Base-by-base conservation (phyloP, 2,113 vertebrate species). In the Pao palembangensis region DNA sequence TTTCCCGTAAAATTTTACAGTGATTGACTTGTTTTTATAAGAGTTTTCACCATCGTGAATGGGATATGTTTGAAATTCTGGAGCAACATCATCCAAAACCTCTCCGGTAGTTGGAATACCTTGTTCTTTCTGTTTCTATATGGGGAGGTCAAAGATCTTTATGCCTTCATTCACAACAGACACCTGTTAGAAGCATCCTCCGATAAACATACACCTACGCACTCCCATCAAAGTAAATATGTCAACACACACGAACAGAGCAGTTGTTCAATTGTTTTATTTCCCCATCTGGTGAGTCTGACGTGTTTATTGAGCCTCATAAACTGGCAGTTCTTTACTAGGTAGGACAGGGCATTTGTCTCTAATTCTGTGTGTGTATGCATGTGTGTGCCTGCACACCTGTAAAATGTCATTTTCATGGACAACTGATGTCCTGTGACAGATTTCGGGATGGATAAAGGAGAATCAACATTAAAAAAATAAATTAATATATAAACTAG, bases 281-380 rank as follows among this genome's bases (percentile, higher is more conserved):
- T 77, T 34, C 49, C 81, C 75, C 78, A 80, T 85, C 83, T 83
- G 80, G 19, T 62, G 70, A 72, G 66, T 0, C 70, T 70, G 80
- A 83, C 72, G 52, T 72, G 69, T 83, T 83, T 83, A 82, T 62
- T 68, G 67, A 42, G 55, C 56, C 62, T 83, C 75, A 63, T 74
- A 82, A 70, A 47, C 61, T 56, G n/a, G 51, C 62, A 47, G 61
- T 54, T 67, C 68, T 73, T 62, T 61, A 77, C 67, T 67, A 78
- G 71, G 58, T 2, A 38, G 50, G 38, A 63, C 55, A 17, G 63
- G 61, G 51, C 56, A 21, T 67, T 69, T 58, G 73, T 72, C 60
- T 76, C 46, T 44, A 34, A n/a, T 58, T 64, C 55, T 6, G 47
- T 58, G 61, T 49, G 55, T 71, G 47, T 44, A 7, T 44, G 42